Evolutionary conservation across 2,797 vertebrate genomes (phyloP).

Genomic region (Gambusia yucatana): DNA sequence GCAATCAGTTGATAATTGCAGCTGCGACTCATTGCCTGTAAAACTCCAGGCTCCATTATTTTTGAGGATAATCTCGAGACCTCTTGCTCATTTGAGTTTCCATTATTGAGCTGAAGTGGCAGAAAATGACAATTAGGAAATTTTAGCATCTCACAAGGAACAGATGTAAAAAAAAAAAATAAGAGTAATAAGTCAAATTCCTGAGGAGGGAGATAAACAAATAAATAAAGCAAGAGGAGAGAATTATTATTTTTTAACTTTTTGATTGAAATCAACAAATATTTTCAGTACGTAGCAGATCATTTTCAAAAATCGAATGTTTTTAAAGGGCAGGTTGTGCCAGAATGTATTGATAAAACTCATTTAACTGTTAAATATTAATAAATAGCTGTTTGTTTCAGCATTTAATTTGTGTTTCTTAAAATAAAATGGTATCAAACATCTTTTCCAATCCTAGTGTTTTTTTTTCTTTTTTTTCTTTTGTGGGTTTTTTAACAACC

Average conservation of each 20-base stretch:
- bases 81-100: neutral
- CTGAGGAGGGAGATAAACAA: neutral
- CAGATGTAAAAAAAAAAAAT: neutral
- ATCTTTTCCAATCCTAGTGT: too few species aligned
- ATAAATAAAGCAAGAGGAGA: neutral
- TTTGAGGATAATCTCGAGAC: neutral
- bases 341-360: too few species aligned
- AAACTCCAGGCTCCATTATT: neutral
- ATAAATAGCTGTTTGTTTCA: too few species aligned
- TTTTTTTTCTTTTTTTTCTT: too few species aligned
- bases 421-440: too few species aligned
- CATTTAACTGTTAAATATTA: too few species aligned
- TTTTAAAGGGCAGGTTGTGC: too few species aligned
- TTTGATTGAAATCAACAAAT: neutral
- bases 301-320: too few species aligned
- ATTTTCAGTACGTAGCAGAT: neutral
- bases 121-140: neutral
- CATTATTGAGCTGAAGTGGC: neutral
- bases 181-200: neutral
- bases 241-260: neutral
- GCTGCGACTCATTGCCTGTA: neutral
- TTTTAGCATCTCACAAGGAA: neutral
- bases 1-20: neutral
- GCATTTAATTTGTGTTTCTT: too few species aligned
- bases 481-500: too few species aligned